These are phyloP conservation scores for Atherinomorus stipes DNA, from an alignment of 2,113 vertebrate species.

Conservation along the genomic window DNA sequence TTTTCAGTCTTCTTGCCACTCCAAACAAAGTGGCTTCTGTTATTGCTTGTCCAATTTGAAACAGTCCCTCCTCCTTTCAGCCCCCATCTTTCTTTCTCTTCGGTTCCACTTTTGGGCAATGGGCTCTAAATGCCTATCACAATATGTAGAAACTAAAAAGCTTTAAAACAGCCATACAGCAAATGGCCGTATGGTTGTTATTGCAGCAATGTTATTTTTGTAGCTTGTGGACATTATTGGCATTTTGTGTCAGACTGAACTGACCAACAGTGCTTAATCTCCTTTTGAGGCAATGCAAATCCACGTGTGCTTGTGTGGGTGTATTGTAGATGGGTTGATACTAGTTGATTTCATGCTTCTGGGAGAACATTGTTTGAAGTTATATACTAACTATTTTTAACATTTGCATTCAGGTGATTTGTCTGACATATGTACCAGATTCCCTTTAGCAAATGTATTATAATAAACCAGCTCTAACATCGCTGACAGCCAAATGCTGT, in stretches of 20 bases:
- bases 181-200: too few species aligned
- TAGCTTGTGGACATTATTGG: conserved; percentile 24
- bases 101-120: conserved; percentile 21
- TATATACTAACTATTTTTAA: background rate
- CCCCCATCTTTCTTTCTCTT: conserved; percentile 40
- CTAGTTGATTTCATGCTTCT: background rate
- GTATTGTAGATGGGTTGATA: background rate
- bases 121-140: conserved; percentile 12
- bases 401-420: background rate
- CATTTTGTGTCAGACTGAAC: conserved; percentile 24
- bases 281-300: conserved; percentile 4
- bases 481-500: too few species aligned
- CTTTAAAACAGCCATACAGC: conserved; percentile 6
- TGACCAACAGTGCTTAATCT: background rate
- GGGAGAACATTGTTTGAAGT: too few species aligned
- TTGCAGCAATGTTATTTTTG: conserved; percentile 15
- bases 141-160: conserved; percentile 22
- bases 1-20: conserved; percentile 62
- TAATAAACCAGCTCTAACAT: too few species aligned
- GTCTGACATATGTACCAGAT: background rate
- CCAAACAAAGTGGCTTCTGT: conserved; percentile 64
- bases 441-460: background rate
- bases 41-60: conserved; percentile 65
- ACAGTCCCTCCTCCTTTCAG: conserved; percentile 15
- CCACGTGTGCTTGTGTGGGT: background rate